Base-by-base conservation (phyloP, 2,797 vertebrate genomes). In the Channa striata region DNA sequence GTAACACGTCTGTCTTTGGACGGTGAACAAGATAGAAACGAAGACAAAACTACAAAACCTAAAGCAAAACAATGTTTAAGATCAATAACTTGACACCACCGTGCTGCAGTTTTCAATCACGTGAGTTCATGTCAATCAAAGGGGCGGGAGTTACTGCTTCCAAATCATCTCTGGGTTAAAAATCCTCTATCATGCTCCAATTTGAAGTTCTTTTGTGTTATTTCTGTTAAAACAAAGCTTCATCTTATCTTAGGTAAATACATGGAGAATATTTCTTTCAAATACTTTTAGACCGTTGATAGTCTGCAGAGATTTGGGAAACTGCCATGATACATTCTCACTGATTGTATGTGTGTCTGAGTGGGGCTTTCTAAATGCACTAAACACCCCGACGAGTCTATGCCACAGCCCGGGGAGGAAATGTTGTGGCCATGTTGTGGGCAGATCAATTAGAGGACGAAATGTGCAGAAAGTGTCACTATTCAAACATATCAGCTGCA, bases 361-460 rank as follows among this genome's bases (percentile, higher is more conserved):
- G 16, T 59, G 14, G 4, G 48, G 70, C 77, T 82, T 89, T 86
- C 63, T 67, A 60, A 75, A 87, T 58, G 52, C 77, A 72, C 33
- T 77, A 58, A 65, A 70, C 51, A 66, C 44, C 6, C 56, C 12
- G 10, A 43, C 54, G 39, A 59, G 52, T 48, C 39, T 79, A 10
- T 20, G 37, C 68, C 51, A 5, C 59, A 57, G 58, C 20, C 39
- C 54, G 11, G 23, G 3, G 56, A 80, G 80, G 80, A 84, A 87
- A 72, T 74, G 74, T 69, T 72, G 67, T 77, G 86, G 77, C 64
- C 5, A 0, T 56, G 30, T 42, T 78, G 74, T 2, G 63, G 82
- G 20, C 46, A 59, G 49, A 82, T 77, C 79, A 83, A 80, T 87
- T 68, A 87, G 77, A 68, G 52, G 20, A 70, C 62, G 23, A 47